Conservation (phyloP, 2,888 invertebrate genomes). For the Ypsolopha sequella region DNA sequence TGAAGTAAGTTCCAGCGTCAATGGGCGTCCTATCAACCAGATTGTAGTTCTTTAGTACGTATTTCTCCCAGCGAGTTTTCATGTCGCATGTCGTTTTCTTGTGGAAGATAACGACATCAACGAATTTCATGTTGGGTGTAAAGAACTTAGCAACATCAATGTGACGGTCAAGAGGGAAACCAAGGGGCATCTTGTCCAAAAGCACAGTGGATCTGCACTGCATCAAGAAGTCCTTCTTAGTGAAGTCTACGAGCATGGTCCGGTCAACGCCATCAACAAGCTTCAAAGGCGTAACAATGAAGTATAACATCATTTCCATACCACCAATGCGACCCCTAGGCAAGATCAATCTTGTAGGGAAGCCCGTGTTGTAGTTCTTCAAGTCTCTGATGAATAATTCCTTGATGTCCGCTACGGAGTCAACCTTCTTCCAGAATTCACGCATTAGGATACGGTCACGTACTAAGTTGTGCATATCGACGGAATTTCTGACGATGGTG, state of each 20-base stretch:
- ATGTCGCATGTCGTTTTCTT: constrained; percentile 59
- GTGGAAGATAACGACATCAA: constrained; percentile 76
- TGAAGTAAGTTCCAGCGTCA: constrained; percentile 29
- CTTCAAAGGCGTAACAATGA: constrained; percentile 71
- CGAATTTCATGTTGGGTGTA: constrained; percentile 76
- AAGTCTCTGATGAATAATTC: constrained; percentile 43
- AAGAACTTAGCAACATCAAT: constrained; percentile 71
- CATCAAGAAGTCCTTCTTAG: constrained; percentile 33
- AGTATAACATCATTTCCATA: constrained; percentile 74
- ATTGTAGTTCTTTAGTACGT: constrained; percentile 43
- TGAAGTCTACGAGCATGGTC: constrained; percentile 41
- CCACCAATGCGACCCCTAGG: constrained; percentile 80
- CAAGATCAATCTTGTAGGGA: constrained; percentile 78
- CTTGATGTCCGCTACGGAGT: constrained; percentile 58
- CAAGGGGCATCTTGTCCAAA: constrained; percentile 75
- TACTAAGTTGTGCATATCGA: constrained; percentile 74
- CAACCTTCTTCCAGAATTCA: constrained; percentile 73
- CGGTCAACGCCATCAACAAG: constrained; percentile 47
- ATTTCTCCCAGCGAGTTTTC: constrained; percentile 52
- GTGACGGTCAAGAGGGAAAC: constrained; percentile 81
- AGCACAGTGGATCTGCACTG: constrained; percentile 49
- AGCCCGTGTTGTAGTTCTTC: constrained; percentile 71
- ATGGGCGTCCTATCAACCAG: constrained; percentile 33
- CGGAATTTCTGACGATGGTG: constrained; percentile 72
- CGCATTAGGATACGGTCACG: constrained; percentile 76